Evolutionary conservation across 1,140 invertebrate species (phyloP).

Genomic region (Babylonia areolata): DNA sequence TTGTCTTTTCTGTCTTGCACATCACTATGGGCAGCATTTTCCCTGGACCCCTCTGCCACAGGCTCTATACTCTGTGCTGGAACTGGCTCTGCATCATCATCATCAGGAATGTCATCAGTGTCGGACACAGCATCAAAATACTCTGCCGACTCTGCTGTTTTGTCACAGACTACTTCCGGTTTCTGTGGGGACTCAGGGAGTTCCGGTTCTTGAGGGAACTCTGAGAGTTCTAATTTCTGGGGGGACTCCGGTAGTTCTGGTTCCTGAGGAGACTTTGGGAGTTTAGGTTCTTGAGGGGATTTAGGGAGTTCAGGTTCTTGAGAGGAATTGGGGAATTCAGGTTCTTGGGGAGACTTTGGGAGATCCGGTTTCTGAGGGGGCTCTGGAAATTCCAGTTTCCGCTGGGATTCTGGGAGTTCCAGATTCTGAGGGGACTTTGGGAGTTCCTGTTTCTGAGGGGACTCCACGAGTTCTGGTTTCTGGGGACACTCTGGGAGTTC

Average conservation of each 20-base stretch:
- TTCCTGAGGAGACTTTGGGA: neutral
- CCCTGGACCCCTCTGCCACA: neutral
- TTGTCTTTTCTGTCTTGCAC: neutral
- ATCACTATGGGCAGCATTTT: neutral
- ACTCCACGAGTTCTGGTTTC: neutral
- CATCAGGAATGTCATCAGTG: conserved; percentile 27
- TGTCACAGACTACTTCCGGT: too few species aligned
- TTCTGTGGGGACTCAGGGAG: neutral
- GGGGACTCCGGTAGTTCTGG: neutral
- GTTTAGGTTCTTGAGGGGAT: too few species aligned
- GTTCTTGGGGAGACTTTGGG: too few species aligned
- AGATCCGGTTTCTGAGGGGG: too few species aligned
- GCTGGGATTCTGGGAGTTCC: too few species aligned
- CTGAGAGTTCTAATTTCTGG: neutral
- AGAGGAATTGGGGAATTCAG: too few species aligned
- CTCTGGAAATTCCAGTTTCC: too few species aligned
- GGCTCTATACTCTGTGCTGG: neutral
- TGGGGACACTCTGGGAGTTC: neutral
- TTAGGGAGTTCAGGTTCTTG: too few species aligned
- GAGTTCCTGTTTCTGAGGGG: too few species aligned
- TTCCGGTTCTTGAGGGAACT: too few species aligned
- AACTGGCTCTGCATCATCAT: conserved; percentile 18
- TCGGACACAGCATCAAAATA: neutral
- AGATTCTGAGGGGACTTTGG: too few species aligned
- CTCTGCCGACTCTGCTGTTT: too few species aligned